Conservation (phyloP, 2,797 vertebrate genomes). For the Triplophysa yarkandensis region DNA sequence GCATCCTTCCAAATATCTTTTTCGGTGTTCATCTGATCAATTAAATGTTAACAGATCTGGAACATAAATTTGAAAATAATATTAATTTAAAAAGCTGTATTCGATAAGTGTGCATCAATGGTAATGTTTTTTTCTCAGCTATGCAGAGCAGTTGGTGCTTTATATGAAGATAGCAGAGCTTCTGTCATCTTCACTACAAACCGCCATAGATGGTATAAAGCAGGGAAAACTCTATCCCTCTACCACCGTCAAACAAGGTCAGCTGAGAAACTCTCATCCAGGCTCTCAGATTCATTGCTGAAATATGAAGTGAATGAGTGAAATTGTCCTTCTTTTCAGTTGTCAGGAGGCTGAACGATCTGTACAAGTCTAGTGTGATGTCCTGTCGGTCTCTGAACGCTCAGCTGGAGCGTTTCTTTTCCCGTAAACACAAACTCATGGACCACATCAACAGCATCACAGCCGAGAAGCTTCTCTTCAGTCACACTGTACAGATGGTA, state of each 20-base stretch:
- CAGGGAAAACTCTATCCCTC: constrained; percentile 92
- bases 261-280: constrained; percentile 12
- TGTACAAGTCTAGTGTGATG: constrained; percentile 91
- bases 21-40: too few relatives aligned
- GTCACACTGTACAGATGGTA: constrained; percentile 95
- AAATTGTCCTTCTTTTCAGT: constrained; percentile 75
- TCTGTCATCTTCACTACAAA: constrained; percentile 86
- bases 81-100: too few relatives aligned
- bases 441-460: constrained; percentile 93
- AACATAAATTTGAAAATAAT: too few relatives aligned
- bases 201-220: constrained; percentile 87
- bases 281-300: background rate
- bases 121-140: constrained; percentile 70
- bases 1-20: too few relatives aligned
- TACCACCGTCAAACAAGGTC: constrained; percentile 93
- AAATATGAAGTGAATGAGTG: background rate
- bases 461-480: constrained; percentile 93
- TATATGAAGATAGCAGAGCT: constrained; percentile 94
- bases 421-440: constrained; percentile 94
- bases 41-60: too few relatives aligned
- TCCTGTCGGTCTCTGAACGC: constrained; percentile 88
- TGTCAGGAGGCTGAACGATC: constrained; percentile 88
- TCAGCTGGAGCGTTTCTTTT: constrained; percentile 88
- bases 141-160: constrained; percentile 93
- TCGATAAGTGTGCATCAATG: background rate